These are phyloP conservation scores for Sebastiscus albofasciatus DNA, from an alignment of 2,797 vertebrate species.

Conservation along the genomic window DNA sequence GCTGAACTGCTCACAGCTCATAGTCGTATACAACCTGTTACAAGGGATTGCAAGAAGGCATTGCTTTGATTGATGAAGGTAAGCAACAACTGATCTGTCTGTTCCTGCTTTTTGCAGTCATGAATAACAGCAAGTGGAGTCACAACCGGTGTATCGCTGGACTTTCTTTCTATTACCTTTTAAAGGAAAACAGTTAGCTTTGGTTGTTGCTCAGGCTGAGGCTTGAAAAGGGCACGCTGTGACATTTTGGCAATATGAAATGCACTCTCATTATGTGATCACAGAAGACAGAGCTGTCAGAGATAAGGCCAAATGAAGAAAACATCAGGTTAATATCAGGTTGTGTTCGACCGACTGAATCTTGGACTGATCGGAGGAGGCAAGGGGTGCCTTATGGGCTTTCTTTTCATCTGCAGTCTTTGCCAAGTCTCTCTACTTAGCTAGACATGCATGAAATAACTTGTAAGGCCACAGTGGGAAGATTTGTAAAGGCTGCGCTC, in stretches of 20 bases:
- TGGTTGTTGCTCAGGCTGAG: constrained; percentile 22
- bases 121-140: neutral
- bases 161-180: neutral
- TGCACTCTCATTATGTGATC: constrained; percentile 37
- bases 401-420: constrained; percentile 27
- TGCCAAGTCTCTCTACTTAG: constrained; percentile 27
- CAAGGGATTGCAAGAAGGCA: neutral
- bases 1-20: neutral
- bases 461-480: constrained; percentile 29
- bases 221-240: constrained; percentile 54
- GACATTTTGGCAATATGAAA: constrained; percentile 49
- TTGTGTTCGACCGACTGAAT: constrained; percentile 9
- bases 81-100: neutral
- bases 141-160: neutral
- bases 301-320: constrained; percentile 22
- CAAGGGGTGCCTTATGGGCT: constrained; percentile 2
- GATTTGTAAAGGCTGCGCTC: constrained; percentile 4
- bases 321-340: constrained; percentile 41
- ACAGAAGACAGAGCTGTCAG: constrained; percentile 47
- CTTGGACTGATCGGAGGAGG: constrained; percentile 24
- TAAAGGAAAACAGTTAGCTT: constrained; percentile 30
- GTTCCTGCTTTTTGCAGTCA: neutral
- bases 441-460: constrained; percentile 51
- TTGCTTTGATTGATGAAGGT: neutral
- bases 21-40: neutral